phyloP scores from a whole-genome alignment of 2,797 vertebrate genomes.

The Caiman crocodilus region DNA sequence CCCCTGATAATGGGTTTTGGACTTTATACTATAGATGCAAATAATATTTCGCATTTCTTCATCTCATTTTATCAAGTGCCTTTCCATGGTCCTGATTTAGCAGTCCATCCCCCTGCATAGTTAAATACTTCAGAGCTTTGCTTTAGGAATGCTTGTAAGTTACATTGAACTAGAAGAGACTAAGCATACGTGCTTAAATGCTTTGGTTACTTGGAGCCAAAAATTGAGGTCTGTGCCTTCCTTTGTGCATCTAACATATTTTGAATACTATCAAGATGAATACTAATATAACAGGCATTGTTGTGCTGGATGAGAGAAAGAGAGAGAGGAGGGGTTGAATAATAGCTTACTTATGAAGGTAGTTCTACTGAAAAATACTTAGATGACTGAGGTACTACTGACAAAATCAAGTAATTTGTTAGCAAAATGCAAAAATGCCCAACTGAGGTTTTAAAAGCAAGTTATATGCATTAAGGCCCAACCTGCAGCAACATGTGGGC shows the following conservation, averaged over 20 bases:
- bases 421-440: neutral
- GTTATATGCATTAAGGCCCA: neutral
- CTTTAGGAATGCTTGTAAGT: rapidly evolving
- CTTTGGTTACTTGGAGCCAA: neutral
- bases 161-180: neutral
- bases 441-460: neutral
- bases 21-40: neutral
- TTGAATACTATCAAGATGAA: neutral
- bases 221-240: neutral
- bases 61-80: neutral
- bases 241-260: neutral
- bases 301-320: neutral
- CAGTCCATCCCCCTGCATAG: neutral
- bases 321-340: neutral
- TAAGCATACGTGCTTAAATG: neutral
- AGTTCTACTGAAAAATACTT: neutral
- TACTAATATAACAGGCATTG: neutral
- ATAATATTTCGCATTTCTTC: neutral
- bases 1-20: constrained; percentile 27
- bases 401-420: neutral
- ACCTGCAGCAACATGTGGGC: too few relatives aligned
- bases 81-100: neutral
- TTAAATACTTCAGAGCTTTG: neutral
- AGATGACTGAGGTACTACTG: neutral
- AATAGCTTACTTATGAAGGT: neutral